These are phyloP conservation scores for Stenotaenia linearis DNA, from an alignment of 2,888 invertebrate genomes.

Conservation along the genomic window DNA sequence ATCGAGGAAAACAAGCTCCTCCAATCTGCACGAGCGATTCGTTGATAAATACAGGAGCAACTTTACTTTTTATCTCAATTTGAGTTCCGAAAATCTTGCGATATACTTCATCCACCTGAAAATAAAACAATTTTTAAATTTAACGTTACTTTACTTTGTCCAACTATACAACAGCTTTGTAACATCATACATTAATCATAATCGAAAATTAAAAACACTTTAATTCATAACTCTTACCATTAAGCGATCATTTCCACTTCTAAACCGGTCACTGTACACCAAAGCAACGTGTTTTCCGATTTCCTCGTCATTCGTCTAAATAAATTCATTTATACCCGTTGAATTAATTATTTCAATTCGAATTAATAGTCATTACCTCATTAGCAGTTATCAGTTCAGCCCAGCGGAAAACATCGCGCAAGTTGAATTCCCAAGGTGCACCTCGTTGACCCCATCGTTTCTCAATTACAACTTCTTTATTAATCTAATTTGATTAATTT, in stretches of 20 bases:
- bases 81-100: slow-evolving; percentile 50
- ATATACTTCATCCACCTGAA: slow-evolving; percentile 43
- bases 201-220: background rate
- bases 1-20: slow-evolving; percentile 42
- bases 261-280: slow-evolving; percentile 81
- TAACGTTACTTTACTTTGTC: too few relatives aligned
- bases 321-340: slow-evolving; percentile 24
- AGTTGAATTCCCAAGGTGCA: slow-evolving; percentile 94
- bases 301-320: slow-evolving; percentile 38
- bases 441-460: slow-evolving; percentile 71
- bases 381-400: slow-evolving; percentile 61
- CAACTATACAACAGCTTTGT: background rate
- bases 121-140: background rate
- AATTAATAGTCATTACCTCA: slow-evolving; percentile 38
- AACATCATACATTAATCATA: background rate
- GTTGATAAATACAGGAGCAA: slow-evolving; percentile 39
- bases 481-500: slow-evolving; percentile 48
- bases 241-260: slow-evolving; percentile 68
- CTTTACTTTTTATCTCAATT: slow-evolving; percentile 45
- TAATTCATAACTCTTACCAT: slow-evolving; percentile 52
- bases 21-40: slow-evolving; percentile 44
- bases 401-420: slow-evolving; percentile 91
- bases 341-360: background rate
- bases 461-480: slow-evolving; percentile 58
- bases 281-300: slow-evolving; percentile 65